Evolutionary conservation across 2,113 vertebrate genomes (phyloP).

Genomic region (Sapajus apella): DNA sequence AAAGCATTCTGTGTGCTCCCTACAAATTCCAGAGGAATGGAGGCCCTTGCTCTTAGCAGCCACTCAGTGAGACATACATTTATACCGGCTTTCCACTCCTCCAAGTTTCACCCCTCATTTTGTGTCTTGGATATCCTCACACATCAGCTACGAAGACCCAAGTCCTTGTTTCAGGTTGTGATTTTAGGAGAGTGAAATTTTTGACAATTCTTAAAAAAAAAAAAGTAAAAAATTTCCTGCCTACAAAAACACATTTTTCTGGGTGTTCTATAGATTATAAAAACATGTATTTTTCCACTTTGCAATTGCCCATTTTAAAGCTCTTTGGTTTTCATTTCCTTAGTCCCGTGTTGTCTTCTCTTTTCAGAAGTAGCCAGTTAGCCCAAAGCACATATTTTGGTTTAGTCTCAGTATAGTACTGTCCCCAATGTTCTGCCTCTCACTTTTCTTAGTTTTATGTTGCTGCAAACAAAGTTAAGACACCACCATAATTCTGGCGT

Average conservation of each 20-base stretch:
- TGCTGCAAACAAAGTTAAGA: background rate
- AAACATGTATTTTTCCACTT: background rate
- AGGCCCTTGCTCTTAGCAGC: background rate
- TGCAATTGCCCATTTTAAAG: background rate
- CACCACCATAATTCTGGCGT: background rate
- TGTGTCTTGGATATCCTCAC: background rate
- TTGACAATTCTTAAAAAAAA: background rate
- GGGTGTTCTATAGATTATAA: background rate
- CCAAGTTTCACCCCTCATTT: background rate
- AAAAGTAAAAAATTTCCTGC: background rate
- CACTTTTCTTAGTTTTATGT: background rate
- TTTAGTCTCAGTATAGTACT: background rate
- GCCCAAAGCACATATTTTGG: background rate
- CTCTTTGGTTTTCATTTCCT: slow-evolving; percentile 15
- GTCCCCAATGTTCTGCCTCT: background rate
- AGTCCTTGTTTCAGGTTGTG: background rate
- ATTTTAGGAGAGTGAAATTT: background rate
- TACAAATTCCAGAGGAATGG: background rate
- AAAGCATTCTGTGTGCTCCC: background rate
- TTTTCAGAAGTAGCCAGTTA: background rate
- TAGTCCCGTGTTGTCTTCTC: background rate
- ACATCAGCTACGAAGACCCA: background rate
- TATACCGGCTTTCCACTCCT: background rate
- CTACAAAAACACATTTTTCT: background rate
- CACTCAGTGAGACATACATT: background rate